Conservation (phyloP, 2,797 vertebrate genomes). For the Eutrigla gurnardus region DNA sequence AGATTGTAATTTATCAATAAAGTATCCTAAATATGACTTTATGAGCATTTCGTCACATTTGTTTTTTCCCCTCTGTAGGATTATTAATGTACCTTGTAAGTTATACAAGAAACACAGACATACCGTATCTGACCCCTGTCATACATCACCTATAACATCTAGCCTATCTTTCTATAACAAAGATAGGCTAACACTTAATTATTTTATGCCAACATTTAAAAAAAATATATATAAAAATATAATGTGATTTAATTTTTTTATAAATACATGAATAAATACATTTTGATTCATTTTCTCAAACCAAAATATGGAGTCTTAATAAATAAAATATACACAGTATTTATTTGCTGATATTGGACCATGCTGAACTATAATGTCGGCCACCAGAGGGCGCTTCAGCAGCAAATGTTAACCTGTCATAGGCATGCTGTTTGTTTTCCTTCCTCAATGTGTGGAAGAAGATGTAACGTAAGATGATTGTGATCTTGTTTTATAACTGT, state of each 20-base stretch:
- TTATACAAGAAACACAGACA: background rate
- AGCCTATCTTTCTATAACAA: no score
- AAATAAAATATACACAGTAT: no score
- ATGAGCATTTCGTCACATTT: background rate
- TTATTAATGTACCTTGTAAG: background rate
- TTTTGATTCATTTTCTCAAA: no score
- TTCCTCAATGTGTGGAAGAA: background rate
- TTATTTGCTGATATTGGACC: background rate
- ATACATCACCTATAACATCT: background rate
- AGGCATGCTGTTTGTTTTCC: background rate
- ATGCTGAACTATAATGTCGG: background rate
- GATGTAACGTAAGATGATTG: background rate
- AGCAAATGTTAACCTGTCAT: background rate
- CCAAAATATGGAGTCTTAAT: no score
- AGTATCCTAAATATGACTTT: background rate
- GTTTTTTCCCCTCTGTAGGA: background rate
- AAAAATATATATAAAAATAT: background rate
- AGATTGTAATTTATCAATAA: background rate
- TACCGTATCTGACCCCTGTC: background rate
- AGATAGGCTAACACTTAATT: no score
- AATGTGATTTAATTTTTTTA: no score
- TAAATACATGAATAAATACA: no score
- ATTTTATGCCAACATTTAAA: background rate
- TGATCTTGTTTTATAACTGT: background rate
- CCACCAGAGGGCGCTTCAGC: slow-evolving; percentile 5